phyloP scores from a whole-genome alignment of 1,140 invertebrate species.

The Cecropterus lyciades region DNA sequence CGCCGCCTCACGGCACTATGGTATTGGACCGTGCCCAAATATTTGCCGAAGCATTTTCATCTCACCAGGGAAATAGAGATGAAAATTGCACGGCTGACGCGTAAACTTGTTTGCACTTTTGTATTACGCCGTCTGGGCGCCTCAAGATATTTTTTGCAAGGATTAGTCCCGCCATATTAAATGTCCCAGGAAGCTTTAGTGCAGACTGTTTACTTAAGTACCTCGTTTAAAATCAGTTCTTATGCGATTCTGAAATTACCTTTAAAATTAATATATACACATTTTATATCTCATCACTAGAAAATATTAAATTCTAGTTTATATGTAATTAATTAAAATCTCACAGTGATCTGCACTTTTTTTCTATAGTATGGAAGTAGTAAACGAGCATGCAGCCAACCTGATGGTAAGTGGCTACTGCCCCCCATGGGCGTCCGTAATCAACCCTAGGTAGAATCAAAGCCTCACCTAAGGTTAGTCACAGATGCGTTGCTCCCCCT shows the following conservation, averaged over 20 bases:
- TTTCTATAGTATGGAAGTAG: too few species aligned
- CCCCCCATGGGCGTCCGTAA: too few species aligned
- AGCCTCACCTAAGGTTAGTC: too few species aligned
- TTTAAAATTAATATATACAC: too few species aligned
- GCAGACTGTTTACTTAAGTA: not conserved
- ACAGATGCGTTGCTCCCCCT: too few species aligned
- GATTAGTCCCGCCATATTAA: slow-evolving; percentile 26
- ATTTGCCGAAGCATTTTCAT: slow-evolving; percentile 26
- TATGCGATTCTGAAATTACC: not conserved
- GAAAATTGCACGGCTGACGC: slow-evolving; percentile 31
- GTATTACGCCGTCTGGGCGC: slow-evolving; percentile 20
- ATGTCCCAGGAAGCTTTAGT: slow-evolving; percentile 8
- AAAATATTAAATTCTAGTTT: too few species aligned
- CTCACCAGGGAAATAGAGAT: slow-evolving; percentile 29
- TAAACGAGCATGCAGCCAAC: too few species aligned
- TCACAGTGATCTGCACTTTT: too few species aligned
- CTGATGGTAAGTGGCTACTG: too few species aligned
- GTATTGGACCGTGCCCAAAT: slow-evolving; percentile 17
- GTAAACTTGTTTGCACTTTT: slow-evolving; percentile 29
- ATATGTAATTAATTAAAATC: too few species aligned
- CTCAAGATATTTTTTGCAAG: slow-evolving; percentile 24
- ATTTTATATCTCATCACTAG: too few species aligned
- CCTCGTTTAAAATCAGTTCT: not conserved
- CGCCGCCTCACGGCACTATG: slow-evolving; percentile 10
- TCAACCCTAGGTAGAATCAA: too few species aligned